Conservation (phyloP, 2,888 invertebrate species). For the Polietes domitor region DNA sequence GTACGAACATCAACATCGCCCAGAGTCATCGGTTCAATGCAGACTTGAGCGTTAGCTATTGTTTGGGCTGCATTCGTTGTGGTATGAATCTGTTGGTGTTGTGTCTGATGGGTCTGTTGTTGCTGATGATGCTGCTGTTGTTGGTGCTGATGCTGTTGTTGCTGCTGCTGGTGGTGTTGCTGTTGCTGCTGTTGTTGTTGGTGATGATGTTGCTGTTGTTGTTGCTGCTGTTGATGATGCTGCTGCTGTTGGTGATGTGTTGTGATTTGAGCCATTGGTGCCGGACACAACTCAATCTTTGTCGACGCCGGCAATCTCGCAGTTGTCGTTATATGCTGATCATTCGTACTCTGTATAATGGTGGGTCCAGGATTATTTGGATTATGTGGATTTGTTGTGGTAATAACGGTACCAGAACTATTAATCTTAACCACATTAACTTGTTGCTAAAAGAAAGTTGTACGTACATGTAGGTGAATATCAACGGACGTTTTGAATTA, state of each 20-base stretch:
- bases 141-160: slow-evolving; percentile 70
- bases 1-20: slow-evolving; percentile 88
- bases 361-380: slow-evolving; percentile 74
- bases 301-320: slow-evolving; percentile 77
- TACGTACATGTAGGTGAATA: not conserved
- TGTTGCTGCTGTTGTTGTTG: slow-evolving; percentile 55
- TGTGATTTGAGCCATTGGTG: slow-evolving; percentile 70
- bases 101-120: slow-evolving; percentile 51
- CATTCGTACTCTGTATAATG: slow-evolving; percentile 79
- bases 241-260: slow-evolving; percentile 68
- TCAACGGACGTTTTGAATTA: not conserved
- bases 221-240: slow-evolving; percentile 54
- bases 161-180: slow-evolving; percentile 68
- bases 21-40: slow-evolving; percentile 89
- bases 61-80: slow-evolving; percentile 74
- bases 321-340: slow-evolving; percentile 77
- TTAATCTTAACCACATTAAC: slow-evolving; percentile 81
- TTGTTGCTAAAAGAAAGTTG: slow-evolving; percentile 72
- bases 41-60: slow-evolving; percentile 85
- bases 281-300: slow-evolving; percentile 80
- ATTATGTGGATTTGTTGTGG: slow-evolving; percentile 78
- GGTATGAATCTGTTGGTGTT: slow-evolving; percentile 70
- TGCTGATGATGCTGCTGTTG: slow-evolving; percentile 66
- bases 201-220: slow-evolving; percentile 71
- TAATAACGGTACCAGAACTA: slow-evolving; percentile 79